Percentiles rank a stretch among this genome's conserved stretches.
These are phyloP conservation scores for Eueremaeus valkanovi DNA, from an alignment of 2,888 invertebrate genomes.

Conservation along the genomic window DNA sequence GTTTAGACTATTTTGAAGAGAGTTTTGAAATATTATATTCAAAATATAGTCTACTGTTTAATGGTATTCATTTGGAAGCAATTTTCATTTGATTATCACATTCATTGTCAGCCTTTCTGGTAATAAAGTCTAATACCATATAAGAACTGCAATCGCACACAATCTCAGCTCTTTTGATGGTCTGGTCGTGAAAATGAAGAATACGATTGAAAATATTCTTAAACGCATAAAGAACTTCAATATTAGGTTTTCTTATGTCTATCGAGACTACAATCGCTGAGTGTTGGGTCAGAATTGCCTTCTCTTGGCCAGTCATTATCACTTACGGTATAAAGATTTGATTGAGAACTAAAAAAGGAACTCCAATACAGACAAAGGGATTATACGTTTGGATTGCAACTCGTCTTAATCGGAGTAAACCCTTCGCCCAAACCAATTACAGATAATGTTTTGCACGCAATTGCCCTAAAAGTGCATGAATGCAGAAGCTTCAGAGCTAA, in stretches of 20 bases:
- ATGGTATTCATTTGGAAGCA: no score
- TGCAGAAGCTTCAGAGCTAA: background rate
- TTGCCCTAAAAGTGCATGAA: background rate
- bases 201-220: background rate
- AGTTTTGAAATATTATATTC: no score
- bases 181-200: background rate
- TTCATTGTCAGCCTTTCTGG: background rate
- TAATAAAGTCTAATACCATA: background rate
- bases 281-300: background rate
- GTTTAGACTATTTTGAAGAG: no score
- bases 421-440: conserved; percentile 10
- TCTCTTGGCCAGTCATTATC: background rate
- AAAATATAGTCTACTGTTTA: no score
- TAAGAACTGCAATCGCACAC: background rate
- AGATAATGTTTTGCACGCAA: conserved; percentile 9
- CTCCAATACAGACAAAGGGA: conserved; percentile 9
- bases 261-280: background rate
- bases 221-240: background rate
- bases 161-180: background rate
- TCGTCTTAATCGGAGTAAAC: conserved; percentile 1
- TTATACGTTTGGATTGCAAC: background rate
- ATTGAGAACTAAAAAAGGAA: background rate
- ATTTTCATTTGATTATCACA: background rate
- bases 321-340: background rate
- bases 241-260: background rate